Base-by-base conservation (phyloP, 2,113 vertebrate species). In the Aphelocoma coerulescens region DNA sequence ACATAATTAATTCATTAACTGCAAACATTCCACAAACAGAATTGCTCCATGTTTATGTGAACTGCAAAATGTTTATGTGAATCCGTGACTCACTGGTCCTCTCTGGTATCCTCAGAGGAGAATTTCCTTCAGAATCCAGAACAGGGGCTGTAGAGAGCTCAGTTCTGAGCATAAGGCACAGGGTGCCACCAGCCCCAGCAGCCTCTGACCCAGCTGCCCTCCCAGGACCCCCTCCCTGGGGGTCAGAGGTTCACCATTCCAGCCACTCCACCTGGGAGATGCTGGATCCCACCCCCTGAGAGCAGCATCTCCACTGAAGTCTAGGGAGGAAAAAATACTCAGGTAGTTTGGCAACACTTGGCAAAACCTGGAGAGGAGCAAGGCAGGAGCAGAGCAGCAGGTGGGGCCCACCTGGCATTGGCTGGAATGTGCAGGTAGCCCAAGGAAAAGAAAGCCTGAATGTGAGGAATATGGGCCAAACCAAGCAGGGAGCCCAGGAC, bases 1-100 rank as follows among this genome's bases (percentile, higher is more conserved):
- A 88, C 81, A 44, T 91, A 12, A 89, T 94, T 89, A 93, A 95
- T 91, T 89, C 76, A 81, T 94, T 86, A 95, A 72, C 83, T 74
- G 65, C 52, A 59, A 84, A 33, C 27, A 1, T 72, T 91, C 78
- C 32, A 44, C 52, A 49, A 87, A 52, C 32, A 3, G 58, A 87
- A 72, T 39, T 35, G n/a, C 30, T 85, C 89, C 41, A 21, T 75
- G 16, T 18, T 61, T 62, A 1, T 9, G 67, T 8, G n/a, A 71
- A 63, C 7, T 59, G 44, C 27, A 78, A 78, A 89, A 65, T 9
- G 8, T 14, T 63, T n/a, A 1, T 4, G 51, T 13, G 37, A 39
- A 48, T 26, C 14, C 6, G 21, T 37, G 83, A 91, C 54, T 85
- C 66, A 37, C 61, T 16, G 7, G 7, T 32, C 32, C 37, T 59